A percentile compares a stretch with the other conserved stretches of the same genome.
phyloP scores from a whole-genome alignment of 1,140 invertebrate species.

The Linepithema humile region DNA sequence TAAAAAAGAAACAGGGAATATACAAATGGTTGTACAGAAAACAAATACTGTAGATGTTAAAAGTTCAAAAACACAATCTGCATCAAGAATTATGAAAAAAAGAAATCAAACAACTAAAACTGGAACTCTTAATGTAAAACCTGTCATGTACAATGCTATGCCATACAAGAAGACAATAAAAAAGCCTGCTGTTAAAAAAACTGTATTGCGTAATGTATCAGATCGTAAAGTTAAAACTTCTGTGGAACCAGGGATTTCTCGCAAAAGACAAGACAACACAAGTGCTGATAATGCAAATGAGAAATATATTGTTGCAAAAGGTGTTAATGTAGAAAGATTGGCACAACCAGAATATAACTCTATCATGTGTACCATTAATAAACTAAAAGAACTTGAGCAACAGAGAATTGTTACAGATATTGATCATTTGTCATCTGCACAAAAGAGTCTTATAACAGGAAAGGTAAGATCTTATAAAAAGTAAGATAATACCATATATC shows the following conservation, averaged over 20 bases:
- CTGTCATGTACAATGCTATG: slow-evolving; percentile 18
- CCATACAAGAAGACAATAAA: slow-evolving; percentile 35
- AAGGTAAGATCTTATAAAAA: slow-evolving; percentile 73
- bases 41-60: not conserved
- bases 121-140: slow-evolving; percentile 19
- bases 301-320: not conserved
- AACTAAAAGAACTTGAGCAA: slow-evolving; percentile 72
- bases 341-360: slow-evolving; percentile 79
- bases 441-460: slow-evolving; percentile 71
- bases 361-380: slow-evolving; percentile 75
- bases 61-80: slow-evolving; percentile 20
- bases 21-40: not conserved
- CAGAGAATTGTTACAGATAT: slow-evolving; percentile 71
- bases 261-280: not conserved
- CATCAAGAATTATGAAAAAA: slow-evolving; percentile 28
- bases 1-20: not conserved
- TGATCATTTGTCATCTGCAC: slow-evolving; percentile 68
- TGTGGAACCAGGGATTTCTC: slow-evolving; percentile 29
- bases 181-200: slow-evolving; percentile 55
- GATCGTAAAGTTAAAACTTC: slow-evolving; percentile 37
- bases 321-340: slow-evolving; percentile 61
- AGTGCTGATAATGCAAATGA: not conserved
- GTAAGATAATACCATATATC: not conserved
- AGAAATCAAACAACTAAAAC: not conserved
- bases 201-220: slow-evolving; percentile 28